Base-by-base conservation (phyloP, 2,797 vertebrate species). In the Sebastes hubbsi region DNA sequence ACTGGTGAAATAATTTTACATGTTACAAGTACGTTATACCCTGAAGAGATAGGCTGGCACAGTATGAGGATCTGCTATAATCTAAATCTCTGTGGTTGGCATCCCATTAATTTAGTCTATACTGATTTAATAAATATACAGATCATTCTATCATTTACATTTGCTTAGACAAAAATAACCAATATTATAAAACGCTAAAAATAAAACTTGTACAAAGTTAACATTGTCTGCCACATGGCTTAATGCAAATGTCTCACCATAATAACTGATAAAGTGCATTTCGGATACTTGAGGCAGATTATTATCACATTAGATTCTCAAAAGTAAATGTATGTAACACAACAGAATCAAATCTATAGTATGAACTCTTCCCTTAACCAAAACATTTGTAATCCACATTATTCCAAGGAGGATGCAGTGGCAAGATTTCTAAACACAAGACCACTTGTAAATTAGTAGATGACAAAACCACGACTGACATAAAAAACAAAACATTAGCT, bases 201-300 rank as follows among this genome's bases (percentile, higher is more conserved):
- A 77, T 34, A 58, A 82, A 78, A 72, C 8, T 36, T 25, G 36
- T 77, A 72, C 61, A 85, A 83, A 81, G 75, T 68, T 4, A 75
- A 78, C 27, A 75, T 62, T 58, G 22, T 81, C 14, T 77, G 32
- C 70, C 49, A 71, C 22, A 54, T 67, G 49, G 34, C 27, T 75
- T 34, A 42, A 77, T 73, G 10, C 52, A 83, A 76, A 77, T 74
- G 36, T 32, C 46, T 81, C 38, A 70, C 11, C 11, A 8, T 24
- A 18, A 8, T 68, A 83, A 86, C 72, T 81, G 22, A 84, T 77
- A 85, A 91, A 91, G 86, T 91, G 87, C 89, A 79, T 92, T 82
- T 86, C 22, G 80, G 60, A 78, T 77, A 76, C 30, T 80, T 85
- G 88, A 89, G 90, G 87, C 84, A 85, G 82, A 85, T 78, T 76